Percentiles rank a stretch among this genome's conserved stretches.
Conservation (phyloP, 2,113 vertebrate species). For the Tragelaphus imberbis region DNA sequence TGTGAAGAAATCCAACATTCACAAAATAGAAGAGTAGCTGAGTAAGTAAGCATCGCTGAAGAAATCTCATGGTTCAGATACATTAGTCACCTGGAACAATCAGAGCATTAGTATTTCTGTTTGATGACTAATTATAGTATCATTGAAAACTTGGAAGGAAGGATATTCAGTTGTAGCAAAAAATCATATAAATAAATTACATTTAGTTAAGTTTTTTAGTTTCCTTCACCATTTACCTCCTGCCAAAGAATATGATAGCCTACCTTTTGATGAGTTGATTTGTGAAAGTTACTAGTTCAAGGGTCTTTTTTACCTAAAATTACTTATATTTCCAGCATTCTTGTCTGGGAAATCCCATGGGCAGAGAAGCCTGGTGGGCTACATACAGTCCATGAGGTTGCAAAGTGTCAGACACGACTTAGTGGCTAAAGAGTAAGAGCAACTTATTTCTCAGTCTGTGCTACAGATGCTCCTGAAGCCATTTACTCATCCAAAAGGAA, state of each 20-base stretch:
- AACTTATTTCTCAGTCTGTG: neutral
- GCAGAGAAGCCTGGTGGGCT: neutral
- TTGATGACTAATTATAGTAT: neutral
- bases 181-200: neutral
- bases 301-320: neutral
- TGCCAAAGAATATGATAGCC: neutral
- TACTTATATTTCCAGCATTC: neutral
- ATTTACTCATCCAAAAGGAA: neutral
- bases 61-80: neutral
- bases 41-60: neutral
- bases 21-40: neutral
- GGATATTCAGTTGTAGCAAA: neutral
- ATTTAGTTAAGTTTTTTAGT: neutral
- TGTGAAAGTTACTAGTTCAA: neutral
- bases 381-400: neutral
- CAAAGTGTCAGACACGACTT: fast-evolving
- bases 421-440: neutral
- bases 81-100: neutral
- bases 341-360: neutral
- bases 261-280: neutral
- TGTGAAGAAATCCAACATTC: neutral
- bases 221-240: fast-evolving
- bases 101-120: neutral
- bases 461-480: neutral
- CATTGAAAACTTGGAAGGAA: neutral